phyloP scores from a whole-genome alignment of 2,888 invertebrate species.

The Protonemura montana region DNA sequence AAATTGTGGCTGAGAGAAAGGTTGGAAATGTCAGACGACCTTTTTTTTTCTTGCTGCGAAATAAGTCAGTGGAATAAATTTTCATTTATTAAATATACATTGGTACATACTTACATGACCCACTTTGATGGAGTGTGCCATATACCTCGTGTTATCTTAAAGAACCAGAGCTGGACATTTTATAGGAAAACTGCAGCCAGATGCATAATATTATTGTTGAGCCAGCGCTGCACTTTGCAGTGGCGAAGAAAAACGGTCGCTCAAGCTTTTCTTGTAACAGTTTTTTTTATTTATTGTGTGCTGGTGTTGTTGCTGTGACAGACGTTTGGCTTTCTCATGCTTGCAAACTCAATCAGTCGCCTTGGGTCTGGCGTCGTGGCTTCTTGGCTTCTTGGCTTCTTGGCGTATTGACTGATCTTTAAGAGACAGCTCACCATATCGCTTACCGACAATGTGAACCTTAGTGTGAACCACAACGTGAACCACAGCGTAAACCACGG shows the following conservation, averaged over 20 bases:
- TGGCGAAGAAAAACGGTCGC: not conserved
- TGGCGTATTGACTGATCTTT: no score
- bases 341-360: not conserved
- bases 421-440: no score
- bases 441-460: no score
- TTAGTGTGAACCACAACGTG: no score
- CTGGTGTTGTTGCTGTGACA: not conserved
- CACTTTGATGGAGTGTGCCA: not conserved
- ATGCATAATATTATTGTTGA: not conserved
- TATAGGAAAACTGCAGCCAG: not conserved
- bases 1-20: not conserved
- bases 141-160: not conserved
- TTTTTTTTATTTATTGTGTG: not conserved
- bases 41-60: not conserved
- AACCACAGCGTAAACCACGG: no score
- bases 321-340: not conserved
- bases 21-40: not conserved
- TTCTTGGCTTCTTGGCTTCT: no score
- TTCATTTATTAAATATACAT: constrained; percentile 12
- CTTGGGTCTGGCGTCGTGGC: no score
- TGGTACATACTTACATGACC: constrained; percentile 7
- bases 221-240: not conserved
- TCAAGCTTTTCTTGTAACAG: not conserved
- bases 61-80: not conserved
- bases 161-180: not conserved